phyloP scores from a whole-genome alignment of 2,113 vertebrate species.

The Typhlomys cinereus region DNA sequence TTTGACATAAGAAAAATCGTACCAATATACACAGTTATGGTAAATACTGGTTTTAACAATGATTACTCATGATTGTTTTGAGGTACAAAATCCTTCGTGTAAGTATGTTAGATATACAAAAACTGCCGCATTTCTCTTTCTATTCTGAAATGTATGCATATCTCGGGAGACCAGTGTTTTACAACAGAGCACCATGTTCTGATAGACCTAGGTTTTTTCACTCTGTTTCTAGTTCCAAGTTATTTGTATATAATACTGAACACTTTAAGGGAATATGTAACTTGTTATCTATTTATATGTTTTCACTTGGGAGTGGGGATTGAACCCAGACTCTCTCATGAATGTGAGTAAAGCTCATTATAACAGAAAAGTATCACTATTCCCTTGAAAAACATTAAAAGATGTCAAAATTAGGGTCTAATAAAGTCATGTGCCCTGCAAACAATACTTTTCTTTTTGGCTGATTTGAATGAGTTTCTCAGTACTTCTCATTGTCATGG shows the following conservation, averaged over 20 bases:
- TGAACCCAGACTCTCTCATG: neutral
- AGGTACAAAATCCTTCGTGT: neutral
- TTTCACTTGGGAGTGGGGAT: neutral
- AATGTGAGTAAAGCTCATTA: too few relatives aligned
- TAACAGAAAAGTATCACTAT: neutral
- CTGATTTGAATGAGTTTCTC: neutral
- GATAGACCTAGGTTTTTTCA: neutral
- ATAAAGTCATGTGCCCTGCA: neutral
- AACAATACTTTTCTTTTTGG: fast-evolving
- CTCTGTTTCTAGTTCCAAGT: neutral
- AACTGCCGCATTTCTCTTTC: neutral
- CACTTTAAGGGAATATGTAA: neutral
- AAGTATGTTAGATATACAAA: neutral
- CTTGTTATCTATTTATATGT: neutral
- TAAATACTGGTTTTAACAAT: neutral
- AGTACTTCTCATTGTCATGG: neutral
- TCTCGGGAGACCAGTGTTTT: neutral
- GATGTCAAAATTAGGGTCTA: neutral
- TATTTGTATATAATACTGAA: neutral
- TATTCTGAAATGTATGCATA: neutral
- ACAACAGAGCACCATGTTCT: neutral
- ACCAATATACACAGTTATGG: neutral
- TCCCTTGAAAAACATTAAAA: neutral
- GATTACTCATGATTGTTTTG: neutral
- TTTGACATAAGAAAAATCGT: neutral